Evolutionary conservation across 1,140 invertebrate species (phyloP).

Genomic region (Drosophila arawakana): DNA sequence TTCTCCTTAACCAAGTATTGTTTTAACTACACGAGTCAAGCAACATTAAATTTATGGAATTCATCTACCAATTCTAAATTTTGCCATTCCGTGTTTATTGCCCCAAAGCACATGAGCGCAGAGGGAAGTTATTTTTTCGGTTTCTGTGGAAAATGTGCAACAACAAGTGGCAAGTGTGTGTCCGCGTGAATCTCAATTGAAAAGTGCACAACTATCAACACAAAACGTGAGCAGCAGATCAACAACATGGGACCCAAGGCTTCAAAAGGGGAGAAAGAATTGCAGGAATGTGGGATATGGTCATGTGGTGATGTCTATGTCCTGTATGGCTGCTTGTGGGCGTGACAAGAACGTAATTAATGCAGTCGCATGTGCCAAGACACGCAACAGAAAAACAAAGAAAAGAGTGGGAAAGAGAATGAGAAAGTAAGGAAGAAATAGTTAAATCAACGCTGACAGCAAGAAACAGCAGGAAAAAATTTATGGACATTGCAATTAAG

Average conservation of each 20-base stretch:
- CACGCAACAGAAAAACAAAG: neutral
- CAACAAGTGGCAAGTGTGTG: slow-evolving; percentile 40
- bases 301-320: neutral
- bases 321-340: slow-evolving; percentile 7
- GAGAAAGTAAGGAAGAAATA: neutral
- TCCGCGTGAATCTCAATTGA: slow-evolving; percentile 19
- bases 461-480: slow-evolving; percentile 8
- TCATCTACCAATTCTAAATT: neutral
- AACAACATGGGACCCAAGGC: slow-evolving; percentile 4
- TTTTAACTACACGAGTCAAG: too few relatives aligned
- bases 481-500: slow-evolving; percentile 46
- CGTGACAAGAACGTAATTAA: slow-evolving; percentile 35
- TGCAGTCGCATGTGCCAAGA: slow-evolving; percentile 43
- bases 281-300: neutral
- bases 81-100: neutral
- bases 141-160: slow-evolving; percentile 13
- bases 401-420: too few relatives aligned
- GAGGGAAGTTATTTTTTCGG: neutral
- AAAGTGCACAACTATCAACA: slow-evolving; percentile 16
- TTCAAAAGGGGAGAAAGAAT: neutral
- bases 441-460: neutral
- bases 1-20: too few relatives aligned
- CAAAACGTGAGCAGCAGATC: slow-evolving; percentile 39
- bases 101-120: neutral
- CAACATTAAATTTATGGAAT: neutral